Evolutionary conservation across 2,888 invertebrate genomes (phyloP), one percentile per base, ranked within the genome.

Genomic region (Mayetiola destructor): DNA sequence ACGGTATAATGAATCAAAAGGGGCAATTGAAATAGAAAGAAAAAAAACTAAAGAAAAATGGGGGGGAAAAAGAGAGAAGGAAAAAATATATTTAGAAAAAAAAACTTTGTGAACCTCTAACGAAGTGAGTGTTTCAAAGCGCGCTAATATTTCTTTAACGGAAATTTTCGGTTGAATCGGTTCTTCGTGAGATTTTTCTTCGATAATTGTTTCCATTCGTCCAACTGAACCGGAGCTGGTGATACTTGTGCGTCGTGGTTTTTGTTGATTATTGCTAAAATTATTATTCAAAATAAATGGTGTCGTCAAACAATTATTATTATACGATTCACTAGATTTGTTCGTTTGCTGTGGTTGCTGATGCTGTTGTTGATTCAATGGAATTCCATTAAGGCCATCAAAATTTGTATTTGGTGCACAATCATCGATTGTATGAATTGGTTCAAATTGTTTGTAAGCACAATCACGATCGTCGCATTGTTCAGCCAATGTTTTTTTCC

Each of bases 141-240:
- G 77, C 57, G 86, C 86, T 64, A 88, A 75, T 63, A 88, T 88
- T 67, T 86, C 88, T 68, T 84, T 83, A 61, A 88, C 88, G 61
- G 88, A 87, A 65, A 88, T 79, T 74, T 88, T 88, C n/a, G 82
- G 82, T 68, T 88, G 87, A 52, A 75, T 75, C 35, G 79, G 79
- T 66, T 88, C 88, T 69, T 88, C 88, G 59, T 84, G 79, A 61
- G 88, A 88, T 55, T 88, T 88, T 71, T 86, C 87, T 69, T 88
- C 88, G 59, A 84, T 79, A 61, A 88, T 88, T 55, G 88, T 88
- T 71, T 86, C 87, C 87, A 88, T 87, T 69, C 80, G 80, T 63
- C 72, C 81, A 68, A 77, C 79, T 66, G 80, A 80, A 57, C 70
- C 70, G 70, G 64, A 69, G 64, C 71, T 73, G 29, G 72, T 69